Conservation (phyloP, 1,140 invertebrate genomes). For the Capitella teleta region DNA sequence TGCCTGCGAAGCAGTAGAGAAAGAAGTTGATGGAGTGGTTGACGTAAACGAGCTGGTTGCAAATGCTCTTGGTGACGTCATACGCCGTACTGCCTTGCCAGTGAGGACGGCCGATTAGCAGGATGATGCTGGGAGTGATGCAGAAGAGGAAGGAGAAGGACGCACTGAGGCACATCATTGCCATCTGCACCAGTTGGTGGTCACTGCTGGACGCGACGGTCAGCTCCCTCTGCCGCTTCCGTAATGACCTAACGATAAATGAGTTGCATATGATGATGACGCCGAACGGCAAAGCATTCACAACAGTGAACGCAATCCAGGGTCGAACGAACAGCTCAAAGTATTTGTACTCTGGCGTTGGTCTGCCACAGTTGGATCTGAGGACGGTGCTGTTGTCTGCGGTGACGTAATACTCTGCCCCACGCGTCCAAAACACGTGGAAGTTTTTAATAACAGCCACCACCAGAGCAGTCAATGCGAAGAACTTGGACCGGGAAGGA, state of each 20-base stretch:
- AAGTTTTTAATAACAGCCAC: constrained; percentile 9
- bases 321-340: constrained; percentile 11
- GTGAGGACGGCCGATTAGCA: constrained; percentile 11
- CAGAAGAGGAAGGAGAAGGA: constrained; percentile 13
- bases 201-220: background rate
- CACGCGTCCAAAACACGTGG: constrained; percentile 11
- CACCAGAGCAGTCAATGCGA: constrained; percentile 1
- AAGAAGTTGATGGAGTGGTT: constrained; percentile 21
- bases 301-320: constrained; percentile 10
- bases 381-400: background rate
- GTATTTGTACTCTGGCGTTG: background rate
- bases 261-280: constrained; percentile 9
- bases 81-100: constrained; percentile 1
- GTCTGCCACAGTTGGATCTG: constrained; percentile 8
- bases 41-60: constrained; percentile 10
- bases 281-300: constrained; percentile 7
- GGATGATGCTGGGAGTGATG: constrained; percentile 10
- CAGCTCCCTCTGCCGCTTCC: background rate
- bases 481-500: background rate
- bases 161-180: constrained; percentile 11
- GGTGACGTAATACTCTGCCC: background rate
- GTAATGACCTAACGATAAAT: constrained; percentile 3
- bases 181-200: constrained; percentile 6
- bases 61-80: constrained; percentile 8
- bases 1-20: constrained; percentile 16